Evolutionary conservation across 1,140 invertebrate genomes (phyloP).

Genomic region (Ditylenchus dipsaci): DNA sequence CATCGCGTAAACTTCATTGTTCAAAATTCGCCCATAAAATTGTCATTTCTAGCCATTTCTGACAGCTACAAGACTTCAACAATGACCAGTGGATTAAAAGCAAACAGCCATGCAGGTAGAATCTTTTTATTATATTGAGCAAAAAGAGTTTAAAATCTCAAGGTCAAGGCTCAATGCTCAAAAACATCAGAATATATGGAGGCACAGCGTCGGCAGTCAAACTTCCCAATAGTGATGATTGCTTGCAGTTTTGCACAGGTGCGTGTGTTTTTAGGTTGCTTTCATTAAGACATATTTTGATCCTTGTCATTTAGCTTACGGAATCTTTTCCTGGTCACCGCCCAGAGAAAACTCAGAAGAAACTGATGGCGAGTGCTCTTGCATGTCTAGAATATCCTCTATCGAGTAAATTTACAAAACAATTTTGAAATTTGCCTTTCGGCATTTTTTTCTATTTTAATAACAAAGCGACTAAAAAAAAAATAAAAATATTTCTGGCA

Average conservation of each 20-base stretch:
- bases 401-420: slow-evolving; percentile 11
- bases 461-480: too few species aligned
- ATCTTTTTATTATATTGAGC: neutral
- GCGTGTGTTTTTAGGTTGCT: too few species aligned
- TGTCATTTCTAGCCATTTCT: slow-evolving; percentile 20
- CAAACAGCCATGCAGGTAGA: slow-evolving; percentile 37
- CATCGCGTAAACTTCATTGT: too few species aligned
- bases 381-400: slow-evolving; percentile 38
- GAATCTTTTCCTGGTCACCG: slow-evolving; percentile 34
- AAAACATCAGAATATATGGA: slow-evolving; percentile 37
- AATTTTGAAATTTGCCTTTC: too few species aligned
- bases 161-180: slow-evolving; percentile 37
- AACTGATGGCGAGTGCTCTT: slow-evolving; percentile 28
- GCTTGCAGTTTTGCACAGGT: slow-evolving; percentile 44
- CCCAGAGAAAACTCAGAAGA: slow-evolving; percentile 3
- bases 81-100: slow-evolving; percentile 43
- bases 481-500: too few species aligned
- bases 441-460: too few species aligned
- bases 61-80: slow-evolving; percentile 35
- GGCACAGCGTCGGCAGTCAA: slow-evolving; percentile 38
- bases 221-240: slow-evolving; percentile 39
- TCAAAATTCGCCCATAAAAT: too few species aligned
- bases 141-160: slow-evolving; percentile 3
- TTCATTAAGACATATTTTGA: neutral
- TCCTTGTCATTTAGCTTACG: slow-evolving; percentile 24